A percentile compares a stretch with the other conserved stretches of the same genome.
These are phyloP conservation scores for Neoaliturus tenellus DNA, from an alignment of 2,888 invertebrate genomes.

Conservation along the genomic window DNA sequence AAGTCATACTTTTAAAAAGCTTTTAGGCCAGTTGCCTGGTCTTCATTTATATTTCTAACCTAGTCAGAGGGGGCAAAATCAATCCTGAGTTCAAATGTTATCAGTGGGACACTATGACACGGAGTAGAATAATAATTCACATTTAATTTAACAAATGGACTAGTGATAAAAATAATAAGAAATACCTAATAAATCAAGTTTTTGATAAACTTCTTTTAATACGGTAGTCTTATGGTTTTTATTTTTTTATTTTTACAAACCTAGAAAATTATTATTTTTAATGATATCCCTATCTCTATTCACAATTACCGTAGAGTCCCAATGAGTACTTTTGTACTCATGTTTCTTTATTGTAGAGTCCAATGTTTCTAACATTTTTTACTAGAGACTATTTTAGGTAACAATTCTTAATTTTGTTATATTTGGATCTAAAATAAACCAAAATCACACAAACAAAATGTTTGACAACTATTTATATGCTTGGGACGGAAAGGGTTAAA, in stretches of 20 bases:
- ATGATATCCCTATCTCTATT: too few species aligned
- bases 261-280: too few species aligned
- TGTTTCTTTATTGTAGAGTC: background rate
- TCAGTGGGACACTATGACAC: background rate
- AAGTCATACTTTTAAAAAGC: background rate
- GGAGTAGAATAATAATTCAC: background rate
- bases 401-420: background rate
- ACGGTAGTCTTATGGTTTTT: background rate
- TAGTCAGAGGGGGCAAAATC: background rate
- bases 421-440: background rate
- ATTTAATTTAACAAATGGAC: background rate
- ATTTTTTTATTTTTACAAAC: background rate
- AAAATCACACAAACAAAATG: background rate
- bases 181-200: background rate
- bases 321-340: background rate
- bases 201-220: background rate
- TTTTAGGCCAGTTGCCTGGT: background rate
- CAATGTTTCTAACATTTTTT: background rate
- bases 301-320: background rate
- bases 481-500: background rate
- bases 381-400: background rate
- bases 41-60: background rate
- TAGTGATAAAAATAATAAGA: background rate
- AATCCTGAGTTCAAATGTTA: background rate
- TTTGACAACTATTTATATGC: background rate